Percentiles rank a stretch among this genome's conserved stretches.
These are phyloP conservation scores for Pycnomerus fuliginosus DNA, from an alignment of 2,888 invertebrate genomes.

Conservation along the genomic window DNA sequence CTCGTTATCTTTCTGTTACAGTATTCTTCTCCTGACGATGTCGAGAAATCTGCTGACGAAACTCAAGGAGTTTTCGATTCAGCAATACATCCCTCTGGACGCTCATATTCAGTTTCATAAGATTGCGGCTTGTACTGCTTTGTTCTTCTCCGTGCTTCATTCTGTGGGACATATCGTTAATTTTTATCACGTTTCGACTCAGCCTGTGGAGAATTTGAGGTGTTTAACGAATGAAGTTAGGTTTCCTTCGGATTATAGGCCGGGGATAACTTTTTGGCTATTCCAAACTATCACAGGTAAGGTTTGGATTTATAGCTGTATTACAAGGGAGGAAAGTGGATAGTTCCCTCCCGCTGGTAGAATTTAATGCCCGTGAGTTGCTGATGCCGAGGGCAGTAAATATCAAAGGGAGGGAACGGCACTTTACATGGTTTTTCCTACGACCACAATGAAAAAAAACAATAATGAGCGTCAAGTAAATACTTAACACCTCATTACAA, in stretches of 20 bases:
- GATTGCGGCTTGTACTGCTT: slow-evolving; percentile 91
- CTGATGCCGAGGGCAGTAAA: too few relatives aligned
- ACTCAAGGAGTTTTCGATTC: slow-evolving; percentile 89
- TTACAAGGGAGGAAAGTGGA: too few relatives aligned
- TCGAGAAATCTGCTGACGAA: slow-evolving; percentile 89
- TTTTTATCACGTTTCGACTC: slow-evolving; percentile 96
- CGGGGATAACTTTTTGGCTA: slow-evolving; percentile 93
- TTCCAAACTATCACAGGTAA: slow-evolving; percentile 91
- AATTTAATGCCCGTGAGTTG: too few relatives aligned
- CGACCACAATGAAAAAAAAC: too few relatives aligned
- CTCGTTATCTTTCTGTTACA: slow-evolving; percentile 92
- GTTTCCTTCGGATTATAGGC: slow-evolving; percentile 91
- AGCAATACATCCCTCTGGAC: slow-evolving; percentile 91
- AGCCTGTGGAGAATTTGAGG: slow-evolving; percentile 86
- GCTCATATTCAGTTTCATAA: slow-evolving; percentile 97
- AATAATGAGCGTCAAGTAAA: too few relatives aligned
- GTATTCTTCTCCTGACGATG: slow-evolving; percentile 88
- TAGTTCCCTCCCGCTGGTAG: too few relatives aligned
- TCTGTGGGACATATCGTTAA: slow-evolving; percentile 95
- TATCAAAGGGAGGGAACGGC: too few relatives aligned
- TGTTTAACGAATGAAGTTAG: slow-evolving; percentile 93
- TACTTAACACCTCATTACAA: too few relatives aligned
- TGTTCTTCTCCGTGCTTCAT: slow-evolving; percentile 90
- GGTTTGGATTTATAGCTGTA: too few relatives aligned
- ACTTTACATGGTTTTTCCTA: too few relatives aligned